Base-by-base conservation (phyloP, 2,888 invertebrate species). In the Cheilosia vulpina region DNA sequence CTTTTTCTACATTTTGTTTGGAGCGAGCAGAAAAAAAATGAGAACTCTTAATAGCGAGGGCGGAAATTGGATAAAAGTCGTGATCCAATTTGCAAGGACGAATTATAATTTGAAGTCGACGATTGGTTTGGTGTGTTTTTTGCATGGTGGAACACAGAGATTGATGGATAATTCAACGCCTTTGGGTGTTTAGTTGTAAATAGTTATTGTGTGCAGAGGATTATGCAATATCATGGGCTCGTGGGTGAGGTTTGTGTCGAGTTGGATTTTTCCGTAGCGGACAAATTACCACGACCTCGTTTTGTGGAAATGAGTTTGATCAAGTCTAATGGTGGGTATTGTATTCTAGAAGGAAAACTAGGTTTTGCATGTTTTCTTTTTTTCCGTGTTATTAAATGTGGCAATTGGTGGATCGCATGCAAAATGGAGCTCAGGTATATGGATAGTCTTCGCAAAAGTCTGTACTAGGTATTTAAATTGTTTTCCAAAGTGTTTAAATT, bases 11-110 rank as follows among this genome's bases (percentile, higher is more conserved):
- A 38, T 41, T 47, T 58, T 65, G 9, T n/a, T 34, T 6, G 5
- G 4, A 11, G n/a, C 24, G 17, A 4, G 38, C 55, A 2, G 17
- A 31, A 63, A 34, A 17, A 47, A 15, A 27, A 19, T 19, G 11
- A 68, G 21, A 72, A 41, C 47, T 43, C 24, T 50, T 38, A 43
- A 71, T 66, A 71, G 68, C 76, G 87, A 88, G 87, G 88, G 88
- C 88, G 88, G 88, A 88, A 88, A 87, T 87, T 69, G 73, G 77
- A 71, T 72, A 73, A 68, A 87, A 87, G 68, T 88, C 88, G 88
- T 88, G 88, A 88, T 87, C 85, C 82, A 80, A 72, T 87, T 88
- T 81, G 83, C 88, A 88, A 88, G 88, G 88, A 88, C 88, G 88
- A 88, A 88, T 87, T 75, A 87, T 87, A 72, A 62, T 81, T 72